Conservation (phyloP, 2,888 invertebrate genomes). For the Epinotia bilunana region DNA sequence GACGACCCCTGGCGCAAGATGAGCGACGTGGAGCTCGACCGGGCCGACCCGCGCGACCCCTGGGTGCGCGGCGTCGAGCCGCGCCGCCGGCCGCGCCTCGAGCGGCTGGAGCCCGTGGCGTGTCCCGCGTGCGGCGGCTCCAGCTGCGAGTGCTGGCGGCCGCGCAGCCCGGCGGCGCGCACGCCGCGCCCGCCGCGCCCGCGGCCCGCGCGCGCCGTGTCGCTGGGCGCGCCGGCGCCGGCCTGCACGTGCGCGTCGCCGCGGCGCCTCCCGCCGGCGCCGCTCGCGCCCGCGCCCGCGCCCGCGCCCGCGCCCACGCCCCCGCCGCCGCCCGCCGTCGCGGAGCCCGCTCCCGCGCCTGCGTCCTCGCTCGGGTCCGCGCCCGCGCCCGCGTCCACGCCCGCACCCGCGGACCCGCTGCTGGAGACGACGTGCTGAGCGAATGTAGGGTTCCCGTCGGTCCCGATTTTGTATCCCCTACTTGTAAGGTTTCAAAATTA, state of each 20-base stretch:
- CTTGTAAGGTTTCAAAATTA: slow-evolving; percentile 80
- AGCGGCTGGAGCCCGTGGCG: slow-evolving; percentile 60
- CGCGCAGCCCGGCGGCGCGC: slow-evolving; percentile 39
- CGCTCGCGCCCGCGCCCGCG: slow-evolving; percentile 58
- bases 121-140: slow-evolving; percentile 65
- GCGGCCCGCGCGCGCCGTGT: slow-evolving; percentile 57
- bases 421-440: slow-evolving; percentile 61
- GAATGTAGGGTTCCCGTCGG: slow-evolving; percentile 34
- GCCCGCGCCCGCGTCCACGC: slow-evolving; percentile 53
- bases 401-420: slow-evolving; percentile 50
- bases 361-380: slow-evolving; percentile 52
- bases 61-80: slow-evolving; percentile 46
- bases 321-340: slow-evolving; percentile 56
- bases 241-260: slow-evolving; percentile 55
- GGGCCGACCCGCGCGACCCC: slow-evolving; percentile 32
- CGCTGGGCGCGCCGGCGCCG: slow-evolving; percentile 50
- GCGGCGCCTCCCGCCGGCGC: slow-evolving; percentile 66
- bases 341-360: slow-evolving; percentile 61
- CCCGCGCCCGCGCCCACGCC: slow-evolving; percentile 49
- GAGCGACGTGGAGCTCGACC: slow-evolving; percentile 63
- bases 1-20: slow-evolving; percentile 74
- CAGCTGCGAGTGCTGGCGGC: slow-evolving; percentile 50
- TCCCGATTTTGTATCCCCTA: slow-evolving; percentile 80
- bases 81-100: slow-evolving; percentile 60
- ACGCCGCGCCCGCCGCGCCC: slow-evolving; percentile 45